These are phyloP conservation scores for Drosophila kuntzei DNA, from an alignment of 2,888 invertebrate genomes.

Conservation along the genomic window DNA sequence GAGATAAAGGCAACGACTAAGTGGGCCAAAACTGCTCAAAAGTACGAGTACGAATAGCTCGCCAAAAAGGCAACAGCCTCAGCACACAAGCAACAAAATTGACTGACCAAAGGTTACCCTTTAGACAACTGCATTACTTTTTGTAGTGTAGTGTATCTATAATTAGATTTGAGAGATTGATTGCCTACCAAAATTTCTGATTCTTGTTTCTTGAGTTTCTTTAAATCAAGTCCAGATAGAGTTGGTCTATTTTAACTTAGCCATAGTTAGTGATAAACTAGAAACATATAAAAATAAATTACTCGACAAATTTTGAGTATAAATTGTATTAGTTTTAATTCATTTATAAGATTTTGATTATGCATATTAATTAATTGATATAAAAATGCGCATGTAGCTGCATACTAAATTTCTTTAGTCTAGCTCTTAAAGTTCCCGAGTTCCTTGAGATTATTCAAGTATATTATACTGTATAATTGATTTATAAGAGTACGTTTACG, in stretches of 20 bases:
- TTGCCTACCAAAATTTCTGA: no score
- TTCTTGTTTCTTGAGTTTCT: no score
- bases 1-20: conserved; percentile 57
- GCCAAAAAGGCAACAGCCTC: conserved; percentile 2
- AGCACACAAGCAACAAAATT: not conserved
- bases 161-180: no score
- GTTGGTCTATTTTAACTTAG: no score
- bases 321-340: no score
- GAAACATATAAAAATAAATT: not conserved
- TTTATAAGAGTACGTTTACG: no score
- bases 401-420: not conserved
- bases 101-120: not conserved
- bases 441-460: not conserved
- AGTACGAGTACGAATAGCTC: conserved; percentile 10
- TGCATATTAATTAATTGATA: not conserved
- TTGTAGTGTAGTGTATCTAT: no score
- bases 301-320: not conserved
- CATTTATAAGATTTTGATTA: not conserved
- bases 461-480: not conserved
- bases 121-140: no score
- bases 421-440: not conserved
- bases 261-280: no score
- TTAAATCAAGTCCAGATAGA: no score
- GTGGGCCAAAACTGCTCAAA: conserved; percentile 34
- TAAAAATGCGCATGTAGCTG: not conserved